Conservation (phyloP, 2,113 vertebrate genomes). For the Microcebus murinus region DNA sequence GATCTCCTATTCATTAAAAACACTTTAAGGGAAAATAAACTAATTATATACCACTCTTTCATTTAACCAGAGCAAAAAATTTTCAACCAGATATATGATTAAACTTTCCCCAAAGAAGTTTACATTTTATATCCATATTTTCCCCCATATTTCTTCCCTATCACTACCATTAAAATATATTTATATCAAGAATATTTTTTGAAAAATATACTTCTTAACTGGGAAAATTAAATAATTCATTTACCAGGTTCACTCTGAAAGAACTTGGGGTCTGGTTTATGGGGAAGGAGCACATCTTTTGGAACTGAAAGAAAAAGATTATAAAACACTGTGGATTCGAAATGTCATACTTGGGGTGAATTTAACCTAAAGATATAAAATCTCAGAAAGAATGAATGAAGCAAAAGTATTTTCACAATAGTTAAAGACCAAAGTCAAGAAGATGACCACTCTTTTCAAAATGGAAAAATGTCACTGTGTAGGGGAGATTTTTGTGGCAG, state of each 20-base stretch:
- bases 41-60: not conserved
- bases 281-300: slow-evolving; percentile 76
- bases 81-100: not conserved
- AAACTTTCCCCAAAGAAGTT: not conserved
- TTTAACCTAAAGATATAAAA: not conserved
- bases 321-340: slow-evolving; percentile 17
- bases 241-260: slow-evolving; percentile 84
- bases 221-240: slow-evolving; percentile 69
- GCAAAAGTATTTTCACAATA: not conserved
- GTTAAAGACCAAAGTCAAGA: not conserved
- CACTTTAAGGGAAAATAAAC: not conserved
- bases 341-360: not conserved
- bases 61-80: not conserved
- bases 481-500: not conserved
- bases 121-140: not conserved
- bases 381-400: not conserved
- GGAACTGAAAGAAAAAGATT: slow-evolving; percentile 81
- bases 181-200: slow-evolving; percentile 10
- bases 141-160: not conserved
- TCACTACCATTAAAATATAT: not conserved
- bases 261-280: slow-evolving; percentile 65
- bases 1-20: not conserved
- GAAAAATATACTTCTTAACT: not conserved
- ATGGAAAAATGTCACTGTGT: not conserved
- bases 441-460: not conserved